Evolutionary conservation across 2,797 vertebrate species (phyloP), one percentile per base, ranked within the genome.

Genomic region (Steatocranus sp.): DNA sequence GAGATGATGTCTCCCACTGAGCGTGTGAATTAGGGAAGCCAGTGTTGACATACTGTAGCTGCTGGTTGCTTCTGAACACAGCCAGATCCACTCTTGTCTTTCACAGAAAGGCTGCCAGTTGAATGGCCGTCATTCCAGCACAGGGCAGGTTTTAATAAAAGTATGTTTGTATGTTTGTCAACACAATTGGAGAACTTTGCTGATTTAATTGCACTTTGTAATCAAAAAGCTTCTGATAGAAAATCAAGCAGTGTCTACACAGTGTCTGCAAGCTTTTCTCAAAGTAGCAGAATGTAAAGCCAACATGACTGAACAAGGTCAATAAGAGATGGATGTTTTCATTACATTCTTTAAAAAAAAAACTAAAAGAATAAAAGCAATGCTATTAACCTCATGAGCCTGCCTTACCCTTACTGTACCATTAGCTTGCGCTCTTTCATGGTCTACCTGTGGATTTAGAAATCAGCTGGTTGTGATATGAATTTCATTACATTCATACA

Each of bases 1-100:
- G 86, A 77, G 77, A 89, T 81, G 89, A 81, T 41, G 79, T 88
- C 87, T 90, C 91, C 91, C 76, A 48, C 89, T 82, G 93, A 75
- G 90, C 3, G 53, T 73, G 86, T 17, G 88, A 92, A 92, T 86
- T 58, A 84, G 80, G 66, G 12, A 46, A 88, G 82, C 56, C 79
- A 27, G 50, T 82, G 87, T 89, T 91, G 85, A 90, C 81, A 78
- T 63, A 48, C 68, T 73, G 68, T 73, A 87, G 82, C 86, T 76
- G 87, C 38, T 87, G 78, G 84, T 87, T 85, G 84, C 87, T 83
- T 82, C 79, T 79, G 56, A 68, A 86, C 51, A 84, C 61, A 73
- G 41, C 41, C 68, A 34, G 63, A 79, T 34, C 51, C 68, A 61
- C 81, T 81, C 41, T 78, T 54, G 87, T 83, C 76, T 79, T 79